Evolutionary conservation across 2,888 invertebrate species (phyloP).

Genomic region (Agrotis clavis): DNA sequence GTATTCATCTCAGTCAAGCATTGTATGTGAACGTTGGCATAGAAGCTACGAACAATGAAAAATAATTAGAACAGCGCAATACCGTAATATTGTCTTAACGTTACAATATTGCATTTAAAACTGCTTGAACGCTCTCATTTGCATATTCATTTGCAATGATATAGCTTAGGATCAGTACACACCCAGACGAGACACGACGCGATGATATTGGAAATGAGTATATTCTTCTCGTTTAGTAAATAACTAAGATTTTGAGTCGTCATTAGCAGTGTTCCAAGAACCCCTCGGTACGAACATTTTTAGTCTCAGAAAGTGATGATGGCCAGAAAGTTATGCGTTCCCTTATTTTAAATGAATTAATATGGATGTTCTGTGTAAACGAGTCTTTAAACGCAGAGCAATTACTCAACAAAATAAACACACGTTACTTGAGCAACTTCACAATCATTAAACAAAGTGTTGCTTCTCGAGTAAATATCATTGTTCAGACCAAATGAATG

Average conservation of each 20-base stretch:
- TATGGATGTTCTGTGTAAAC: too few species aligned
- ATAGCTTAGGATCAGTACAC: background rate
- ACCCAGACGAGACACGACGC: too few species aligned
- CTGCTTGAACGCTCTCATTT: constrained; percentile 14
- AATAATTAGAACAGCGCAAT: background rate
- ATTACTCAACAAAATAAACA: constrained; percentile 29
- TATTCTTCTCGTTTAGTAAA: too few species aligned
- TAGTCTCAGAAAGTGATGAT: too few species aligned
- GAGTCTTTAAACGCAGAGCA: background rate
- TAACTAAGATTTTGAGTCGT: too few species aligned
- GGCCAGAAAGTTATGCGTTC: too few species aligned
- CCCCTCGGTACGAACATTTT: too few species aligned
- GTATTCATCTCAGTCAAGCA: background rate
- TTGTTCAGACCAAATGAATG: constrained; percentile 26
- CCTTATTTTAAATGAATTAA: too few species aligned
- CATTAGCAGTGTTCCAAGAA: too few species aligned
- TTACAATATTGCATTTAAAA: constrained; percentile 5
- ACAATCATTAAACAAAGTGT: constrained; percentile 41
- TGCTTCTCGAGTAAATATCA: constrained; percentile 24
- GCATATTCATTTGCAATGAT: background rate
- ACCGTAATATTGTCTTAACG: background rate
- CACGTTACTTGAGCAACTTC: constrained; percentile 23
- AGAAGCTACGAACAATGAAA: background rate
- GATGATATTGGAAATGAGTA: too few species aligned
- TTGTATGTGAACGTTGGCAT: background rate